Percentiles rank a stretch among this genome's conserved stretches.
These are phyloP conservation scores for Kryptolebias ocellatus DNA, from an alignment of 2,797 vertebrate species.

Conservation along the genomic window DNA sequence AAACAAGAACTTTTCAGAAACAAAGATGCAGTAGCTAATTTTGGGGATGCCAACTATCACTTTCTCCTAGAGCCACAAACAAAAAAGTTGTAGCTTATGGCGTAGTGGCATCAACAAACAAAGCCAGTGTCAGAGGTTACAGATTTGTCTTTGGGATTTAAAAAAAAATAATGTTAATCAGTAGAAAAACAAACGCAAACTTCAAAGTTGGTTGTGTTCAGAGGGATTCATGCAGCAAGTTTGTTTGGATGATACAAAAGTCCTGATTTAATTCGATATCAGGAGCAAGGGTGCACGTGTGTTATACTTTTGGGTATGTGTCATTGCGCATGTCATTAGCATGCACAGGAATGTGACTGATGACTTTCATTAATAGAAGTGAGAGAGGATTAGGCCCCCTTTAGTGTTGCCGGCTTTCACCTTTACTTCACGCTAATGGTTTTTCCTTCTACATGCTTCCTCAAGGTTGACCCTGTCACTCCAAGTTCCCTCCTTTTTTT, in stretches of 20 bases:
- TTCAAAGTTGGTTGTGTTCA: slow-evolving; percentile 20
- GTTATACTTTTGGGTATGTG: slow-evolving; percentile 36
- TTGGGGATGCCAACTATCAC: too few species aligned
- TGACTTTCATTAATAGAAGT: slow-evolving; percentile 79
- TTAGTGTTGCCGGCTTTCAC: slow-evolving; percentile 70
- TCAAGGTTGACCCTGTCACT: slow-evolving; percentile 77
- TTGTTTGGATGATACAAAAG: slow-evolving; percentile 54
- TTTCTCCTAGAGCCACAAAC: too few species aligned
- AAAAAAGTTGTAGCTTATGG: slow-evolving; percentile 31
- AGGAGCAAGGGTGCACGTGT: slow-evolving; percentile 7
- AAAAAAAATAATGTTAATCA: slow-evolving; percentile 19
- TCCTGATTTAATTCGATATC: slow-evolving; percentile 20
- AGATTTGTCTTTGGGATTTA: slow-evolving; percentile 54
- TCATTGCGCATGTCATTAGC: slow-evolving; percentile 61
- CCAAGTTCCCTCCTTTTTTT: slow-evolving; percentile 3
- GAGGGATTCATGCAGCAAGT: slow-evolving; percentile 26
- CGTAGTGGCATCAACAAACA: slow-evolving; percentile 26
- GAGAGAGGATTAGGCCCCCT: slow-evolving; percentile 72
- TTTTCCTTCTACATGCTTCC: slow-evolving; percentile 59
- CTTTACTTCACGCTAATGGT: slow-evolving; percentile 74
- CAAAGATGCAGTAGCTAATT: too few species aligned
- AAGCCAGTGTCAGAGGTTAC: slow-evolving; percentile 51
- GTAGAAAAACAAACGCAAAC: slow-evolving; percentile 62
- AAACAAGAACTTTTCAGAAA: too few species aligned
- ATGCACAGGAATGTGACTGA: slow-evolving; percentile 75